These are phyloP conservation scores for Neocrepidodera transversa DNA, from an alignment of 2,888 invertebrate species.

Conservation along the genomic window DNA sequence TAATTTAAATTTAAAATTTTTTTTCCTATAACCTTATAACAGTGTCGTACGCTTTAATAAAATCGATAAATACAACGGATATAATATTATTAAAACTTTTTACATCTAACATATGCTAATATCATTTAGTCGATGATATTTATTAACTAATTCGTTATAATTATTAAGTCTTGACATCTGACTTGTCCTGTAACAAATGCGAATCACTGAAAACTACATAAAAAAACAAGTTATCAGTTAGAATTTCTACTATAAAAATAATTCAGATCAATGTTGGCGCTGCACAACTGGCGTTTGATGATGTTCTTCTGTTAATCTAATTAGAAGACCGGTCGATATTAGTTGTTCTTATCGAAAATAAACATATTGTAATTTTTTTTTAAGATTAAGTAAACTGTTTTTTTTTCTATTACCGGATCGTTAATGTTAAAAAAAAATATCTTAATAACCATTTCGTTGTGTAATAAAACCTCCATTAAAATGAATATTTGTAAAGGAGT, in stretches of 20 bases:
- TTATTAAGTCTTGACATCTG: conserved; percentile 3
- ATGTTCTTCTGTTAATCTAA: conserved; percentile 23
- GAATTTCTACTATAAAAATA: conserved; percentile 32
- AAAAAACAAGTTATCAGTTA: conserved; percentile 22
- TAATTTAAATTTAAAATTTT: too few relatives aligned
- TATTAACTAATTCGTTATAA: conserved; percentile 12
- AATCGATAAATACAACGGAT: too few relatives aligned
- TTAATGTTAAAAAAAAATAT: neutral
- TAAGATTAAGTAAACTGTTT: too few relatives aligned
- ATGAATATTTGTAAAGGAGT: neutral
- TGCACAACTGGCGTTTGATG: conserved; percentile 31
- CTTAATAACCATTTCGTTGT: too few relatives aligned
- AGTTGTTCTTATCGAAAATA: conserved; percentile 4
- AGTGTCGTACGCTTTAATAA: too few relatives aligned
- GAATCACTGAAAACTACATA: neutral
- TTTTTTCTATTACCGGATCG: neutral
- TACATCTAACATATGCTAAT: conserved; percentile 6
- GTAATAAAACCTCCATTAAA: too few relatives aligned
- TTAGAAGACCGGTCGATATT: conserved; percentile 16
- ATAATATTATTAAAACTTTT: too few relatives aligned
- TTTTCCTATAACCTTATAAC: too few relatives aligned
- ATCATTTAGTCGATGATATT: neutral
- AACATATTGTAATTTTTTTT: too few relatives aligned
- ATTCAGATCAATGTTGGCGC: conserved; percentile 31
- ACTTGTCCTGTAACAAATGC: conserved; percentile 1